phyloP scores from a whole-genome alignment of 2,797 vertebrate species.

The Crotalus adamanteus region DNA sequence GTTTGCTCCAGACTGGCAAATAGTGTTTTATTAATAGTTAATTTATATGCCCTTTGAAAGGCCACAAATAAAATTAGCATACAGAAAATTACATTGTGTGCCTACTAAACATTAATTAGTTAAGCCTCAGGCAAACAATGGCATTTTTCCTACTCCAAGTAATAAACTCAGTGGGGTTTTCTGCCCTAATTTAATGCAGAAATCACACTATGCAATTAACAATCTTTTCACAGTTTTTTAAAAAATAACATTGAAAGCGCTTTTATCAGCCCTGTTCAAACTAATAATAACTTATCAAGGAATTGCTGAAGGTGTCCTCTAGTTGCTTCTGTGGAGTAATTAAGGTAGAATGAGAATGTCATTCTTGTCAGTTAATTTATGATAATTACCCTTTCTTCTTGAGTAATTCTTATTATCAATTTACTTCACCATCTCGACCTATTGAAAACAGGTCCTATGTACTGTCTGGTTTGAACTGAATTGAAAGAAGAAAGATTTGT shows the following conservation, averaged over 20 bases:
- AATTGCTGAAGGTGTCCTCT: not conserved
- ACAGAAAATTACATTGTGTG: not conserved
- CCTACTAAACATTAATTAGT: not conserved
- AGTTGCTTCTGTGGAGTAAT: not conserved
- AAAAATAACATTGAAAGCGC: slow-evolving; percentile 7
- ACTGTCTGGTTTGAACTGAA: not conserved
- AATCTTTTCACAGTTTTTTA: not conserved
- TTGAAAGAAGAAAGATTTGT: not conserved
- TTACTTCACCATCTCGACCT: not conserved
- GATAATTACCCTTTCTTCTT: not conserved
- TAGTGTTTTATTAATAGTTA: not conserved
- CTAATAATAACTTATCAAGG: not conserved
- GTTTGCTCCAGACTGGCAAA: not conserved
- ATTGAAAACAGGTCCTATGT: not conserved
- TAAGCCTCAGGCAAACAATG: not conserved
- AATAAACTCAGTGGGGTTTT: not conserved
- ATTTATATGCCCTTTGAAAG: not conserved
- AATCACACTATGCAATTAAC: not conserved
- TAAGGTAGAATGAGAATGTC: not conserved
- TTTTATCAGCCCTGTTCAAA: not conserved
- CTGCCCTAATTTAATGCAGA: not conserved
- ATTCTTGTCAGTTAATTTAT: not conserved
- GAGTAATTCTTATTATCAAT: not conserved
- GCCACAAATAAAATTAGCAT: not conserved
- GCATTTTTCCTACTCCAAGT: not conserved